Percentiles rank a stretch among this genome's conserved stretches.
phyloP scores from a whole-genome alignment of 2,888 invertebrate genomes.

The Hipparchia sbordonii region DNA sequence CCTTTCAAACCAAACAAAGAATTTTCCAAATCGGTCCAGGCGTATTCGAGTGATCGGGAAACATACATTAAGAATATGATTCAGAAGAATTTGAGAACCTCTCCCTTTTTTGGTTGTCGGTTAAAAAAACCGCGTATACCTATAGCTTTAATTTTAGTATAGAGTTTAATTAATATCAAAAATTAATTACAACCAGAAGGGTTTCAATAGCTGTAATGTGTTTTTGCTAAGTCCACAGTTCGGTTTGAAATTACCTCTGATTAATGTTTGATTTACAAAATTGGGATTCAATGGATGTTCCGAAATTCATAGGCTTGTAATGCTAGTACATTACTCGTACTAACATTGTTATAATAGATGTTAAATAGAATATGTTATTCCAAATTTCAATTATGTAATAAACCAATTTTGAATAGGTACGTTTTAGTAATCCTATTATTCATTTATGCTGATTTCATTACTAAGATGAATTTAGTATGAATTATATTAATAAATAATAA shows the following conservation, averaged over 20 bases:
- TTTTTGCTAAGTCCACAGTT: constrained; percentile 1
- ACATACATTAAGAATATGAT: no score
- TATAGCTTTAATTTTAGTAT: no score
- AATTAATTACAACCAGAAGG: constrained; percentile 6
- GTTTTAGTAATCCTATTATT: background rate
- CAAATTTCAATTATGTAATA: background rate
- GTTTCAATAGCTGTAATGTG: background rate
- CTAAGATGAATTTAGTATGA: no score
- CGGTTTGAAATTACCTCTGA: constrained; percentile 6
- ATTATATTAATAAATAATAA: no score
- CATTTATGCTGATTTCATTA: no score
- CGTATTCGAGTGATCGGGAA: no score
- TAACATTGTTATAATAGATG: background rate
- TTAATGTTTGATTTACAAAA: constrained; percentile 6
- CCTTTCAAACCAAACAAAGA: no score
- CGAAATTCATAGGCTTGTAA: background rate
- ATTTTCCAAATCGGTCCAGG: no score
- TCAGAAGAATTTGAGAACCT: no score
- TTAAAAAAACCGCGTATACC: no score
- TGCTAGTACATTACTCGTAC: background rate
- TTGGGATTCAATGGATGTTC: background rate
- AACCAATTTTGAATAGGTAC: background rate
- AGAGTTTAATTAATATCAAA: background rate
- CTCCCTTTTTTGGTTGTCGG: no score
- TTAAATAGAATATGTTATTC: background rate